Base-by-base conservation (phyloP, 1,140 invertebrate species). In the Drosophila mojavensis region DNA sequence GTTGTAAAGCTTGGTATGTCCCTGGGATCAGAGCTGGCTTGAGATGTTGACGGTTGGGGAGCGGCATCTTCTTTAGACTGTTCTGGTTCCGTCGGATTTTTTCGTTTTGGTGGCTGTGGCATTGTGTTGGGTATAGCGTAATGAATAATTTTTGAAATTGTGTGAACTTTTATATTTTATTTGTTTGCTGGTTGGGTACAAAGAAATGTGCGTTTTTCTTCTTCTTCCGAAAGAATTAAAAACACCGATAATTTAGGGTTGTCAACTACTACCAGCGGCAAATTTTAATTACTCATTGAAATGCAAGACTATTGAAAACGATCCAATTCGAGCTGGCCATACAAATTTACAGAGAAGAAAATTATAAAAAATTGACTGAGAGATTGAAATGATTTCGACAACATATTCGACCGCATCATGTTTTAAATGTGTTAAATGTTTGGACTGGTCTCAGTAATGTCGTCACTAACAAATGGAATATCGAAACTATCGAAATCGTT, bases 201-300 rank as follows among this genome's bases (percentile, higher is more conserved):
- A 75, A 79, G 77, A 85, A 86, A 86, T 86, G 82, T 86, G 82
- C 84, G 83, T 83, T 83, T 82, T 76, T 88, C 78, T 65, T 79
- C 78, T 80, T 65, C 81, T 81, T 86, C 62, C 50, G 33, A 82
- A 71, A 58, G 47, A 68, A 76, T 74, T 65, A 66, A 79, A 74
- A 75, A 75, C 83, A 83, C 71, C 76, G 66, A 70, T 72, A 86
- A 86, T 88, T 86, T 82, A 47, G 75, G 67, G 69, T 74, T 86
- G 73, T 83, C 84, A 89, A 82, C 79, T 76, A 66, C 48, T 78
- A 45, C 33, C 62, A 55, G 61, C 73, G 73, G 62, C 68, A 55
- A 80, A 81, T 61, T 78, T 74, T 67, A 30, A 17, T 43, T 30
- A 43, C 39, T 48, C 53, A 60, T 67, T 36, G 20, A n/a, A 47